Conservation (phyloP, 2,113 vertebrate genomes). For the Nothobranchius kuhntae region DNA sequence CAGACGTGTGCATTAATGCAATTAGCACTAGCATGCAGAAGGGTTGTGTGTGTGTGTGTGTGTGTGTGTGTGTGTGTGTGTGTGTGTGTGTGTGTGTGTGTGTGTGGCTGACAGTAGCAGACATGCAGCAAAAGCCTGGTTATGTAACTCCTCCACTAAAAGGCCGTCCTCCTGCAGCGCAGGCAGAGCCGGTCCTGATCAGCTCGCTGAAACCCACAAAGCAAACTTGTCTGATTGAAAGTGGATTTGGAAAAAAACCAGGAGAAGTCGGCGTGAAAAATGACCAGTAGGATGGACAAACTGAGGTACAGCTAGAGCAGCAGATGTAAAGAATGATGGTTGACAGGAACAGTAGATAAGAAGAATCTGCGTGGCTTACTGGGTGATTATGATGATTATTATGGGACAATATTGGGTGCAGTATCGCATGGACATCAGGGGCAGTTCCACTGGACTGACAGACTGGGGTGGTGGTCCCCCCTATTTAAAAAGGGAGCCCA, state of each 20-base stretch:
- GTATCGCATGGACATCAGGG: too few species aligned
- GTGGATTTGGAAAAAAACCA: constrained; percentile 15
- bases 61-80: constrained; percentile 28
- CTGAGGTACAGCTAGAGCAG: constrained; percentile 20
- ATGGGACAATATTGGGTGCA: not conserved
- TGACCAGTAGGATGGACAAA: constrained; percentile 39
- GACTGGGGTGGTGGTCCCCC: too few species aligned
- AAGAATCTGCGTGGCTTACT: constrained; percentile 1
- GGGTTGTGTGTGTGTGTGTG: constrained; percentile 1
- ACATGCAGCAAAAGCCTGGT: constrained; percentile 51
- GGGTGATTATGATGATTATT: constrained; percentile 23
- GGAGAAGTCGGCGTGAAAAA: constrained; percentile 17
- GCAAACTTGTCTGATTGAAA: constrained; percentile 19
- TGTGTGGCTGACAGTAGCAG: constrained; percentile 45
- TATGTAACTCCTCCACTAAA: constrained; percentile 62
- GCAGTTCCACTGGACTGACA: too few species aligned
- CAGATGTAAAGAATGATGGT: constrained; percentile 4
- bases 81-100: constrained; percentile 26
- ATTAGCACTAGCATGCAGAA: constrained; percentile 17
- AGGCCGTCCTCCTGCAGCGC: constrained; percentile 21
- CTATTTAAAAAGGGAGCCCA: too few species aligned
- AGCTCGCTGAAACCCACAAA: constrained; percentile 18
- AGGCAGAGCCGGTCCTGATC: not conserved
- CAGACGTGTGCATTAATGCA: constrained; percentile 5
- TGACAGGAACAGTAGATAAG: constrained; percentile 27